Conservation (phyloP, 30 jellyfish, hydroid and myxozoan species). For the Aurelia coerulea region DNA sequence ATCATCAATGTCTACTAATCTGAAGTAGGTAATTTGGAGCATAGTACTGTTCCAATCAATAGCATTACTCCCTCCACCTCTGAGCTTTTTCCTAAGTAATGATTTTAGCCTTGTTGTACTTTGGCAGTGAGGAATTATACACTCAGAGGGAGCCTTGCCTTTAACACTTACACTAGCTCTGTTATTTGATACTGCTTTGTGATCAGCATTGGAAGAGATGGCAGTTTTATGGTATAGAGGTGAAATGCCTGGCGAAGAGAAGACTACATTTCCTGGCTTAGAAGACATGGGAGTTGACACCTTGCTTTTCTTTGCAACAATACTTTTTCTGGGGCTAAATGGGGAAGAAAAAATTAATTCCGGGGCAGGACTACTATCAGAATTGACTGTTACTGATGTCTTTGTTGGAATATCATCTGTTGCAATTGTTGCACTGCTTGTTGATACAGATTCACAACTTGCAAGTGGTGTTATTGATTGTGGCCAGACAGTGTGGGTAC, state of each 20-base stretch:
- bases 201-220: not conserved
- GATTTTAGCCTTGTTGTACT: no score
- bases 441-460: no score
- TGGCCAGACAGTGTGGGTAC: not conserved
- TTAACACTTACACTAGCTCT: no score
- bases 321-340: not conserved
- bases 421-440: no score
- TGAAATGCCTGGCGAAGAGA: conserved; percentile 16
- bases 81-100: no score
- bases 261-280: conserved; percentile 5
- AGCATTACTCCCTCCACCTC: no score
- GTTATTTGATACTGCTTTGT: not conserved
- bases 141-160: no score
- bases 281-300: conserved; percentile 17
- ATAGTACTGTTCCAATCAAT: not conserved
- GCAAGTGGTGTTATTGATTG: no score
- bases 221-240: conserved; percentile 1
- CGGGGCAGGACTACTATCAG: not conserved
- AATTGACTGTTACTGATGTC: conserved; percentile 47
- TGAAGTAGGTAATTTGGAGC: conserved; percentile 8
- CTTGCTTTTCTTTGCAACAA: conserved; percentile 6
- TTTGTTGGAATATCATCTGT: no score
- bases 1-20: not conserved
- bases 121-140: no score
- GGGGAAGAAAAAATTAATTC: not conserved